Evolutionary conservation across 2,797 vertebrate species (phyloP), one percentile per base, ranked within the genome.

Genomic region (Lateolabrax maculatus): DNA sequence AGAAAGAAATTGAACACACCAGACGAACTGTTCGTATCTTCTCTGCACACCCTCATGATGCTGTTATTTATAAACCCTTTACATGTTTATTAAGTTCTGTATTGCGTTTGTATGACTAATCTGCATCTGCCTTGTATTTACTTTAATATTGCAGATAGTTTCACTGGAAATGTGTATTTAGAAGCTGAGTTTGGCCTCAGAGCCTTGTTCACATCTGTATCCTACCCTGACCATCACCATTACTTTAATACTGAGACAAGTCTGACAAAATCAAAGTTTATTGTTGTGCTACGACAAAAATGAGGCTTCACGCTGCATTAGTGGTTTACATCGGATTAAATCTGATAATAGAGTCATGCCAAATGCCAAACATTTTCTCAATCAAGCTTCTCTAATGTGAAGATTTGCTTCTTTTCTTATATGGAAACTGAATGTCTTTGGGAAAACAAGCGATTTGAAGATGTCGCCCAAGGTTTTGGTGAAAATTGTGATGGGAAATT

Each of bases 121-220:
- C 23, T 56, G n/a, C 18, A 18, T 5, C 52, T 34, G 27, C 19
- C 36, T 25, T 58, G 1, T 49, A 1, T 27, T 58, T 9, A 21
- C 25, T n/a, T 21, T 55, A 27, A 1, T 2, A 2, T 10, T 0
- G 1, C 3, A 34, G 29, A 1, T 9, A 16, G 1, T 0, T 53
- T 39, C 15, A 37, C 16, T 27, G 64, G 48, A 52, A 13, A 46
- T 11, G 2, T 44, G 18, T 46, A 6, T 25, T 39, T 23, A 46
- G 19, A 19, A 44, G 43, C 43, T 18, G 43, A 2, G 13, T 44
- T 44, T 44, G 43, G 43, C 18, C 37, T 11, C 2, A 11, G 12
- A 11, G 4, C 37, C 10, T 2, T n/a, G n/a, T 39, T 41, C 43
- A 21, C 19, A 46, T 18, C 18, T 46, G 43, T 6, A 21, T 10